phyloP scores from a whole-genome alignment of 1,140 invertebrate genomes.

The Drosophila gunungcola region DNA sequence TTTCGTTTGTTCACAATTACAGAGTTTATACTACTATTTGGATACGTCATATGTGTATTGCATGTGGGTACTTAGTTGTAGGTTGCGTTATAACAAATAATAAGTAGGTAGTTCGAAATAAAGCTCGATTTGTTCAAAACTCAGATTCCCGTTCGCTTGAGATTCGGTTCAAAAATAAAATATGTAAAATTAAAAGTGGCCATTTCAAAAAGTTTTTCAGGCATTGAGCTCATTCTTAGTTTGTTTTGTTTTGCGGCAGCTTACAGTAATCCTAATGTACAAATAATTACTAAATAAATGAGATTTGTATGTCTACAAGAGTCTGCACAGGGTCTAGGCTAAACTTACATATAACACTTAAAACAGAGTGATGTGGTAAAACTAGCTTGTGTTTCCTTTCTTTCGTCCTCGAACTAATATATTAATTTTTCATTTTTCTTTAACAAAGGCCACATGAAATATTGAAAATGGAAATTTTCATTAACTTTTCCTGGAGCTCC shows the following conservation, averaged over 20 bases:
- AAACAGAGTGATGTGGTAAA: slow-evolving; percentile 30
- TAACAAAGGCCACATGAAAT: slow-evolving; percentile 80
- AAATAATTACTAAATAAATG: slow-evolving; percentile 58
- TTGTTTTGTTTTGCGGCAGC: slow-evolving; percentile 16
- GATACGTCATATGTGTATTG: slow-evolving; percentile 74
- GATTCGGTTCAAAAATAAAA: slow-evolving; percentile 48
- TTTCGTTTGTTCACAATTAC: slow-evolving; percentile 57
- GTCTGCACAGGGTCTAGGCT: slow-evolving; percentile 38
- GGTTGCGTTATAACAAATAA: slow-evolving; percentile 41
- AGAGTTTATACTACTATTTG: slow-evolving; percentile 69
- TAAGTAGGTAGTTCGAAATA: slow-evolving; percentile 58
- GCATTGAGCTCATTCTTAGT: slow-evolving; percentile 38
- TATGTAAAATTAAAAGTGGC: slow-evolving; percentile 19
- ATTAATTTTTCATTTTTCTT: slow-evolving; percentile 25
- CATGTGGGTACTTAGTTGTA: slow-evolving; percentile 31
- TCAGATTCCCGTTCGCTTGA: slow-evolving; percentile 36
- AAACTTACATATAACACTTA: slow-evolving; percentile 57
- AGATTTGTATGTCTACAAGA: slow-evolving; percentile 47
- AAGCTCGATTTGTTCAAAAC: slow-evolving; percentile 71
- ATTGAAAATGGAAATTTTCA: slow-evolving; percentile 72
- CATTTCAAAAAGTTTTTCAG: slow-evolving; percentile 11
- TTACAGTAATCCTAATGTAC: slow-evolving; percentile 34
- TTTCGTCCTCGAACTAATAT: slow-evolving; percentile 10
- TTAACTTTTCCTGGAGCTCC: slow-evolving; percentile 35
- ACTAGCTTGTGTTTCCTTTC: background rate